phyloP scores from a whole-genome alignment of 2,113 vertebrate species.

The Stigmatopora nigra region DNA sequence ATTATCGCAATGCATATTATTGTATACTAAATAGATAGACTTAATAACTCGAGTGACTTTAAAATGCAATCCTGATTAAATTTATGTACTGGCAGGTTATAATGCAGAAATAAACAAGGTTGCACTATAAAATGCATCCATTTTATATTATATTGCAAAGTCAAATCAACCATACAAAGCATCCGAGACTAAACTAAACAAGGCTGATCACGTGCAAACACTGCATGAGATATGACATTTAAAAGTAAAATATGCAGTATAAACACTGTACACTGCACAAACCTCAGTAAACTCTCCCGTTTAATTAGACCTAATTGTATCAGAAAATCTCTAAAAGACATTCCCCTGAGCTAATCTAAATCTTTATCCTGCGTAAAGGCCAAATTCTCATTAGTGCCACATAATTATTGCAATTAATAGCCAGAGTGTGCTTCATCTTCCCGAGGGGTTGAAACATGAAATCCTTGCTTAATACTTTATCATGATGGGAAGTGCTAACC shows the following conservation, averaged over 20 bases:
- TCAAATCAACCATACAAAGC: background rate
- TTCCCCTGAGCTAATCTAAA: background rate
- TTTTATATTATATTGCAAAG: background rate
- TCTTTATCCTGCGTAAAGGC: slow-evolving; percentile 10
- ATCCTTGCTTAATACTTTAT: slow-evolving; percentile 47
- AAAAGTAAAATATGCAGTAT: background rate
- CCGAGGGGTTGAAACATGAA: slow-evolving; percentile 24
- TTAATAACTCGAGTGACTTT: too few relatives aligned
- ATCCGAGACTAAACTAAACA: background rate
- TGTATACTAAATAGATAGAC: too few relatives aligned
- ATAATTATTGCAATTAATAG: slow-evolving; percentile 29
- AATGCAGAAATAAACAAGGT: background rate
- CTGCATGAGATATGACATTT: background rate
- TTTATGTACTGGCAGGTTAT: too few relatives aligned
- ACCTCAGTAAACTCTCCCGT: background rate
- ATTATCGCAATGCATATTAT: too few relatives aligned
- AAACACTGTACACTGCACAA: too few relatives aligned
- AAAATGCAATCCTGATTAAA: too few relatives aligned
- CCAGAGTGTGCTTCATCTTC: slow-evolving; percentile 21
- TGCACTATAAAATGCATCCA: background rate
- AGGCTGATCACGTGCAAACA: background rate
- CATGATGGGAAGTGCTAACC: slow-evolving; percentile 32
- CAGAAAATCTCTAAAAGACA: background rate
- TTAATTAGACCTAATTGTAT: slow-evolving; percentile 3
- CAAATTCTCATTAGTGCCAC: background rate